A percentile compares a stretch with the other conserved stretches of the same genome.
These are phyloP conservation scores for Carterocephalus palaemon DNA, from an alignment of 2,888 invertebrate species.

Conservation along the genomic window DNA sequence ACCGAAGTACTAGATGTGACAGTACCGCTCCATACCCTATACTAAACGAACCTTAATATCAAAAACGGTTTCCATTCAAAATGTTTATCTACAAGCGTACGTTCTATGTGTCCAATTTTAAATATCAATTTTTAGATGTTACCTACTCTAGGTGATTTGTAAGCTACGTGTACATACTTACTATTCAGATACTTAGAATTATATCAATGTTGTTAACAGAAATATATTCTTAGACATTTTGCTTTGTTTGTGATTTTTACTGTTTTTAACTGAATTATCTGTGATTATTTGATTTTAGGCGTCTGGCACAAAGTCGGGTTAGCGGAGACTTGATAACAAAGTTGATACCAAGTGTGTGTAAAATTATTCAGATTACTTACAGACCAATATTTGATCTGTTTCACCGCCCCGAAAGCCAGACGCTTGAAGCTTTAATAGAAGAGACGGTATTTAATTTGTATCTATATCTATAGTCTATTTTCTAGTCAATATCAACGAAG, in stretches of 20 bases:
- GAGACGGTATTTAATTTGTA: too few relatives aligned
- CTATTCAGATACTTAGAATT: slow-evolving; percentile 47
- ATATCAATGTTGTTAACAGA: slow-evolving; percentile 50
- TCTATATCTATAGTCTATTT: not conserved
- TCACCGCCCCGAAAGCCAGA: too few relatives aligned
- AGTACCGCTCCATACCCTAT: slow-evolving; percentile 53
- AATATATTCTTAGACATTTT: slow-evolving; percentile 23
- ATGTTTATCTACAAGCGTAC: slow-evolving; percentile 38
- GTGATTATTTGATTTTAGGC: slow-evolving; percentile 7
- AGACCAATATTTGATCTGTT: too few relatives aligned
- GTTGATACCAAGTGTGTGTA: too few relatives aligned
- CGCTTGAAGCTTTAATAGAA: too few relatives aligned
- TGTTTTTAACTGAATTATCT: slow-evolving; percentile 27
- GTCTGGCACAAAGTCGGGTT: slow-evolving; percentile 1
- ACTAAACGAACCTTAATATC: slow-evolving; percentile 41
- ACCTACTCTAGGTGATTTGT: slow-evolving; percentile 50
- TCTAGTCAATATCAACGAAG: slow-evolving; percentile 6
- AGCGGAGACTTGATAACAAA: too few relatives aligned
- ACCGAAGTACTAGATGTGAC: slow-evolving; percentile 38
- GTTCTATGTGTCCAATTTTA: slow-evolving; percentile 46
- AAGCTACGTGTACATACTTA: slow-evolving; percentile 73
- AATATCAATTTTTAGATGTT: slow-evolving; percentile 63
- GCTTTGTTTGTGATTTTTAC: not conserved
- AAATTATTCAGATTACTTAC: too few relatives aligned
- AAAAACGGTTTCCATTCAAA: slow-evolving; percentile 14